Conservation (phyloP, 35 echinoderm and acorn worm species). For the Apostichopus parvimensis region DNA sequence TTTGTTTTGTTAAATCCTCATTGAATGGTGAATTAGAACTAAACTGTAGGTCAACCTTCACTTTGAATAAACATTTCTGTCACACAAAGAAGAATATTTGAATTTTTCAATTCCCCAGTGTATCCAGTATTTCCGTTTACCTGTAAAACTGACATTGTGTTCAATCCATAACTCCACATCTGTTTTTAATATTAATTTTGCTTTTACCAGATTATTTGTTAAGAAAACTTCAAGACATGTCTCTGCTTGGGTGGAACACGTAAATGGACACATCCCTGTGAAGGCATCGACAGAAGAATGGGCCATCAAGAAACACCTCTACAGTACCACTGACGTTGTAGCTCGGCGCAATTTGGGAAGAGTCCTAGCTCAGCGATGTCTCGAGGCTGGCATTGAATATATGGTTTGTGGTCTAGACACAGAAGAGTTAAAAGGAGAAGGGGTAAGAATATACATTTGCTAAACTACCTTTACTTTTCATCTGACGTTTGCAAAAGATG, state of each 20-base stretch:
- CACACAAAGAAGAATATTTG: background rate
- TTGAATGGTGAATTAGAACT: too few relatives aligned
- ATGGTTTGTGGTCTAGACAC: slow-evolving; percentile 56
- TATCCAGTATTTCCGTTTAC: background rate
- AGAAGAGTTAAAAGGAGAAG: slow-evolving; percentile 49
- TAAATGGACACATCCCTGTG: slow-evolving; percentile 68
- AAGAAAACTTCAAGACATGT: slow-evolving; percentile 66
- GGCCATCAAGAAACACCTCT: slow-evolving; percentile 89
- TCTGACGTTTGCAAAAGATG: too few relatives aligned
- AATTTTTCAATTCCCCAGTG: background rate
- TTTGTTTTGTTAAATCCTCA: too few relatives aligned
- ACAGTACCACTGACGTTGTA: slow-evolving; percentile 74
- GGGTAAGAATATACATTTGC: slow-evolving; percentile 40
- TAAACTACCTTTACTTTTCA: too few relatives aligned
- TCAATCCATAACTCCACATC: background rate
- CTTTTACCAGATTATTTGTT: slow-evolving; percentile 68
- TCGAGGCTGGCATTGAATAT: slow-evolving; percentile 84
- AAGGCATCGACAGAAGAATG: slow-evolving; percentile 91
- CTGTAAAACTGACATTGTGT: background rate
- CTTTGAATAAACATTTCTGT: too few relatives aligned
- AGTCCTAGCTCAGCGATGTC: slow-evolving; percentile 83
- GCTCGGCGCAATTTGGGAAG: slow-evolving; percentile 81
- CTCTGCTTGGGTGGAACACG: slow-evolving; percentile 74
- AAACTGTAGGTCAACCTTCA: too few relatives aligned
- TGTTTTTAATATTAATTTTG: background rate